Conservation (phyloP, 1,140 invertebrate species). For the Heliconius hewitsoni region DNA sequence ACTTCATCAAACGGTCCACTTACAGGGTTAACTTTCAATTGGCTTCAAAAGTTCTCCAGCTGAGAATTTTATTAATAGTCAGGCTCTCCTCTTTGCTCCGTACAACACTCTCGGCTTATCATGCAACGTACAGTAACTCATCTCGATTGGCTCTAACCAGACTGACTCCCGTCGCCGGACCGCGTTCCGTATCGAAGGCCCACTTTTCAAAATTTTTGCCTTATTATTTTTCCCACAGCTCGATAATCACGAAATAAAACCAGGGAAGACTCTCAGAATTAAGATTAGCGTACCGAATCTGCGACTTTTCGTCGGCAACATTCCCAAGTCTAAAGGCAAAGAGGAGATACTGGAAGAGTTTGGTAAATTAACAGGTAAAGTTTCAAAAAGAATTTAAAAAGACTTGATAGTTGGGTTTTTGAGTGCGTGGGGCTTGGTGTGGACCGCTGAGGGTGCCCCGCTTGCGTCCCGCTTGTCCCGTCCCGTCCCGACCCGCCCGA, state of each 20-base stretch:
- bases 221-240: conserved; percentile 91
- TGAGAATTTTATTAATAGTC: conserved; percentile 83
- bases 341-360: conserved; percentile 99
- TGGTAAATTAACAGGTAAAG: conserved; percentile 99
- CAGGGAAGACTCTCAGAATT: conserved; percentile 99
- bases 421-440: conserved; percentile 77
- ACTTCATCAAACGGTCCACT: conserved; percentile 81
- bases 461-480: conserved; percentile 61
- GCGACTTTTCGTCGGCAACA: conserved; percentile 99
- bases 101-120: conserved; percentile 77
- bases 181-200: conserved; percentile 57
- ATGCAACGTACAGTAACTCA: conserved; percentile 77
- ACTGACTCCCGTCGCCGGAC: conserved; percentile 38
- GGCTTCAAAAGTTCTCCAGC: conserved; percentile 78
- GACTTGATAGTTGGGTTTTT: conserved; percentile 70
- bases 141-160: conserved; percentile 79
- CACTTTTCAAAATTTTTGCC: conserved; percentile 80
- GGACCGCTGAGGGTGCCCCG: conserved; percentile 75
- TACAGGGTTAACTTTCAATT: conserved; percentile 81
- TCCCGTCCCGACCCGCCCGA: conserved; percentile 33
- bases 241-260: conserved; percentile 99
- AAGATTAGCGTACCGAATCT: conserved; percentile 99
- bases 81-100: conserved; percentile 94
- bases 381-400: conserved; percentile 83
- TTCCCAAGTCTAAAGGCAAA: conserved; percentile 99